Evolutionary conservation across 2,888 invertebrate species (phyloP).

Genomic region (Mantis religiosa): DNA sequence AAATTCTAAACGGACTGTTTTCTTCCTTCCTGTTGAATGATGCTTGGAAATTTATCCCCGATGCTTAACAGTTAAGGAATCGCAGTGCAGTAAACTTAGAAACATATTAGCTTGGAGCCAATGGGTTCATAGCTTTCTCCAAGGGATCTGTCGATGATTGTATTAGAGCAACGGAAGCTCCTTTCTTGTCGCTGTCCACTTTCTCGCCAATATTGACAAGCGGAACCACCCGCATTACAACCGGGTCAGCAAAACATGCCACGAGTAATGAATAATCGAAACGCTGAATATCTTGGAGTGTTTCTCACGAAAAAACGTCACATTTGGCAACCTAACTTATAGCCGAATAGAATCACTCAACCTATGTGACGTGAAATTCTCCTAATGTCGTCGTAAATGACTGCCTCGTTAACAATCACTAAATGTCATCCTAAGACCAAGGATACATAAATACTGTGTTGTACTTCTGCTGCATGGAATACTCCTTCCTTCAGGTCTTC

Average conservation of each 20-base stretch:
- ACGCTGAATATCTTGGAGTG: too few relatives aligned
- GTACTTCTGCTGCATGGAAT: too few relatives aligned
- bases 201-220: not conserved
- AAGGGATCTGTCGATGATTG: not conserved
- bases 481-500: too few relatives aligned
- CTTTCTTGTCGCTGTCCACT: not conserved
- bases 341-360: too few relatives aligned
- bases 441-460: too few relatives aligned
- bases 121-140: not conserved
- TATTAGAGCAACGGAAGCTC: not conserved
- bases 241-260: not conserved
- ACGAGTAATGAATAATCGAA: not conserved
- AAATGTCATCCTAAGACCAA: too few relatives aligned
- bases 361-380: too few relatives aligned
- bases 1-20: not conserved
- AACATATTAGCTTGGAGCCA: not conserved
- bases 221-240: not conserved
- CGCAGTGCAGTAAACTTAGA: not conserved
- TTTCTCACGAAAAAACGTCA: too few relatives aligned
- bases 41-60: not conserved
- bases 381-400: too few relatives aligned
- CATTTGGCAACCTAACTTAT: too few relatives aligned
- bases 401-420: too few relatives aligned
- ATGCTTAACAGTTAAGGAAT: not conserved
- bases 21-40: not conserved